These are phyloP conservation scores for Adineta ricciae DNA, from an alignment of 2,888 invertebrate genomes.

Conservation along the genomic window DNA sequence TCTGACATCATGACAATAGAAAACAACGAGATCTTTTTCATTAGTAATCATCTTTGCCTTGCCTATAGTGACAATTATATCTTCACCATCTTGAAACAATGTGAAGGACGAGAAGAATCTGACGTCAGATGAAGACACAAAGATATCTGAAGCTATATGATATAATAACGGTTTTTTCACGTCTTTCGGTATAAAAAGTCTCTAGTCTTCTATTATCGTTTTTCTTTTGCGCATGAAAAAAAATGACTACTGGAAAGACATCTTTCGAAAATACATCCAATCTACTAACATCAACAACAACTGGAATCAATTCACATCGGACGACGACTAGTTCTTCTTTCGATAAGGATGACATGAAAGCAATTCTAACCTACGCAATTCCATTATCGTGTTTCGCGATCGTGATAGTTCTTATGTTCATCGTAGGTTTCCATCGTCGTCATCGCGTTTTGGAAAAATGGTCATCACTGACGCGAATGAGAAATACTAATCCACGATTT, in stretches of 20 bases:
- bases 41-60: not conserved
- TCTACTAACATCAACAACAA: not conserved
- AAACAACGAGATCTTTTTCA: not conserved
- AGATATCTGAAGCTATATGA: not conserved
- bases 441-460: not conserved
- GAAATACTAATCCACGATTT: not conserved
- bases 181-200: not conserved
- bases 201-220: not conserved
- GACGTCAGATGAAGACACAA: not conserved
- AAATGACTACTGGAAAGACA: not conserved
- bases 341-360: not conserved
- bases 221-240: not conserved
- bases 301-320: not conserved
- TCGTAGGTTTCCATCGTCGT: not conserved
- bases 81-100: not conserved
- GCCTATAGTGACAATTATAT: not conserved
- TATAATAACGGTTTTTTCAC: not conserved
- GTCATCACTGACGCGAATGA: constrained; percentile 9
- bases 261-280: not conserved
- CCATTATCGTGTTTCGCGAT: not conserved
- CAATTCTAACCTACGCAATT: not conserved
- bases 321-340: not conserved
- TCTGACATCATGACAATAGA: not conserved
- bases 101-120: not conserved
- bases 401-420: not conserved